phyloP scores from a whole-genome alignment of 2,888 invertebrate species.

The Oxytorus armatus region DNA sequence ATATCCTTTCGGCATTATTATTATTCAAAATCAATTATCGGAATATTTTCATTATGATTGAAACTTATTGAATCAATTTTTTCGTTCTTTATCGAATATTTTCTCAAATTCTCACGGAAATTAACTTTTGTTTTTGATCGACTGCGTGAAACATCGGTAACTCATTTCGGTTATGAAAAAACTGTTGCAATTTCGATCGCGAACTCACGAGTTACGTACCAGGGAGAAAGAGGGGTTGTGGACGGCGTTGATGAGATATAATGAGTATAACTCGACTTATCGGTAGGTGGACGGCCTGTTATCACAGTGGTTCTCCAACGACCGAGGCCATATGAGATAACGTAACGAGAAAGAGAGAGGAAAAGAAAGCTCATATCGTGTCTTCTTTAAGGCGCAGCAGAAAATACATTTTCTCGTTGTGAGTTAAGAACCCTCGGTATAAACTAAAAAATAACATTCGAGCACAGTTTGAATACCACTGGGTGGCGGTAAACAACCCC shows the following conservation, averaged over 20 bases:
- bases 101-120: neutral
- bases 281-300: conserved; percentile 81
- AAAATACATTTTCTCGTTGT: neutral
- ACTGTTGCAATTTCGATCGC: conserved; percentile 50
- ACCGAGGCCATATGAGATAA: conserved; percentile 56
- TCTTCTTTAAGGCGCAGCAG: neutral
- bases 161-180: neutral
- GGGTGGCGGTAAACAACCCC: conserved; percentile 33
- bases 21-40: too few species aligned
- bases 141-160: conserved; percentile 12
- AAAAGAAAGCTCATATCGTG: neutral
- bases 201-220: conserved; percentile 5
- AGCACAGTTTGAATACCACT: conserved; percentile 42
- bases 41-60: too few species aligned
- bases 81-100: too few species aligned
- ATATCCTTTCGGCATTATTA: too few species aligned
- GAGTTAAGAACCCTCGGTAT: neutral
- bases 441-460: neutral
- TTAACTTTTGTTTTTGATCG: neutral
- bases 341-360: conserved; percentile 4
- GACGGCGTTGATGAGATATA: conserved; percentile 38
- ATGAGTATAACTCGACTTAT: conserved; percentile 71
- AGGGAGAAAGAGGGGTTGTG: neutral
- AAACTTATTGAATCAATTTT: too few species aligned
- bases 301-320: conserved; percentile 77